A percentile compares a stretch with the other conserved stretches of the same genome.
These are phyloP conservation scores for Ophiothrix spiculata DNA, from an alignment of 35 echinoderm and acorn worm species.

Conservation along the genomic window DNA sequence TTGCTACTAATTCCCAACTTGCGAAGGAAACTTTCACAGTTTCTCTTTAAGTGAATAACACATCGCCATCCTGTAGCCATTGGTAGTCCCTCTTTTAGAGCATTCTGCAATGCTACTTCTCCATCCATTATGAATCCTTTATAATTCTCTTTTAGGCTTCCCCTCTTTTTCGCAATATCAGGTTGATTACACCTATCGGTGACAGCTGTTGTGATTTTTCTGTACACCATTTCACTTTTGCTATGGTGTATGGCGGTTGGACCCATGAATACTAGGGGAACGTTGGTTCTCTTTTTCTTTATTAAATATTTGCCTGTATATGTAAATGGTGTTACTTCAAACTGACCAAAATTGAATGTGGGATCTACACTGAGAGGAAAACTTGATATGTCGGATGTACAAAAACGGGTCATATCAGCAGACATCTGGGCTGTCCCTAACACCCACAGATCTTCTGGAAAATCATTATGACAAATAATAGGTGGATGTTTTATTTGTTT, in stretches of 20 bases:
- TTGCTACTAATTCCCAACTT: constrained; percentile 30
- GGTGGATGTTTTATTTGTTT: constrained; percentile 11
- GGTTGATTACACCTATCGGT: too few species aligned
- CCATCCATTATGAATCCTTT: constrained; percentile 48
- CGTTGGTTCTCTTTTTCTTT: constrained; percentile 16
- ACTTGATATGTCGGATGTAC: not conserved
- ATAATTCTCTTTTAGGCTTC: constrained; percentile 4
- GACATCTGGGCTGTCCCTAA: constrained; percentile 33
- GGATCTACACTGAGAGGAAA: constrained; percentile 50
- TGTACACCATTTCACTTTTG: constrained; percentile 16
- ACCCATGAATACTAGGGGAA: constrained; percentile 15
- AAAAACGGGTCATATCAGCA: constrained; percentile 25
- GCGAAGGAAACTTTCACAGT: constrained; percentile 21
- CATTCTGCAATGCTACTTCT: constrained; percentile 25
- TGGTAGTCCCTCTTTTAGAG: constrained; percentile 13
- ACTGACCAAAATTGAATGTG: constrained; percentile 48
- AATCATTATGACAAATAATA: constrained; percentile 26
- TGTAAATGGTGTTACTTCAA: constrained; percentile 47
- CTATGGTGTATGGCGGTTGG: constrained; percentile 47
- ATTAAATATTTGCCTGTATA: constrained; percentile 22
- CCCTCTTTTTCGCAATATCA: not conserved
- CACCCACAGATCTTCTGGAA: constrained; percentile 42
- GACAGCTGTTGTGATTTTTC: constrained; percentile 25
- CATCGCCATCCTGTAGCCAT: constrained; percentile 34
- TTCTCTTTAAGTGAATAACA: constrained; percentile 33